These are phyloP conservation scores for Huso huso DNA, from an alignment of 2,797 vertebrate genomes.

Conservation along the genomic window DNA sequence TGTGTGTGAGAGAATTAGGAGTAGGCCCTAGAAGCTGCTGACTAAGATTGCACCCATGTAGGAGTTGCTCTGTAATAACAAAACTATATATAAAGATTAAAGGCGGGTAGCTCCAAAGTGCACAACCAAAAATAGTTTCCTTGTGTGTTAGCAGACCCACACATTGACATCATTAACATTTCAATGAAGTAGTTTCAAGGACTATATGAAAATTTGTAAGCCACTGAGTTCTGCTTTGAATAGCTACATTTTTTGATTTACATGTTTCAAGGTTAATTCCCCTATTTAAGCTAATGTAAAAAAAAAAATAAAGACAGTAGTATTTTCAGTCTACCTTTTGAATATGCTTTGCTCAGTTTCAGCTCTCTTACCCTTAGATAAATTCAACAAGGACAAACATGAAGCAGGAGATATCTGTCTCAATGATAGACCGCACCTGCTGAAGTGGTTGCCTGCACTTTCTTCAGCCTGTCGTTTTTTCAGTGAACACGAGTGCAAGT, in stretches of 20 bases:
- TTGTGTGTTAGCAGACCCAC: constrained; percentile 23
- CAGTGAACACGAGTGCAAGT: too few species aligned
- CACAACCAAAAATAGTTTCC: constrained; percentile 38
- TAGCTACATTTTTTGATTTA: too few species aligned
- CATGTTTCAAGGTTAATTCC: too few species aligned
- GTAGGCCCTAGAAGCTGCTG: constrained; percentile 51
- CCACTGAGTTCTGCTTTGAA: background rate
- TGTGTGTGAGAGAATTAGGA: constrained; percentile 42
- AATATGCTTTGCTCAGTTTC: too few species aligned
- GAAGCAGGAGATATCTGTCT: constrained; percentile 52
- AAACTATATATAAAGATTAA: constrained; percentile 30
- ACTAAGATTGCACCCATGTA: constrained; percentile 62
- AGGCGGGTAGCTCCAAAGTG: constrained; percentile 22
- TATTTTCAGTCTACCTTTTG: too few species aligned
- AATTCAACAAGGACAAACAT: constrained; percentile 14
- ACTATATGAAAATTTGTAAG: constrained; percentile 26
- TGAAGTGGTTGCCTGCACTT: too few species aligned
- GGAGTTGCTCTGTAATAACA: constrained; percentile 62
- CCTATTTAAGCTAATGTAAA: too few species aligned
- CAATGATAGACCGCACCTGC: background rate
- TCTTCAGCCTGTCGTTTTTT: too few species aligned
- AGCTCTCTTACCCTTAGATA: constrained; percentile 23
- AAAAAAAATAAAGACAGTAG: too few species aligned
- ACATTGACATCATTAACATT: constrained; percentile 14
- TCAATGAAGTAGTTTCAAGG: constrained; percentile 6